A percentile compares a stretch with the other conserved stretches of the same genome.
Conservation (phyloP, 2,888 invertebrate genomes). For the Crepidodera aurea region DNA sequence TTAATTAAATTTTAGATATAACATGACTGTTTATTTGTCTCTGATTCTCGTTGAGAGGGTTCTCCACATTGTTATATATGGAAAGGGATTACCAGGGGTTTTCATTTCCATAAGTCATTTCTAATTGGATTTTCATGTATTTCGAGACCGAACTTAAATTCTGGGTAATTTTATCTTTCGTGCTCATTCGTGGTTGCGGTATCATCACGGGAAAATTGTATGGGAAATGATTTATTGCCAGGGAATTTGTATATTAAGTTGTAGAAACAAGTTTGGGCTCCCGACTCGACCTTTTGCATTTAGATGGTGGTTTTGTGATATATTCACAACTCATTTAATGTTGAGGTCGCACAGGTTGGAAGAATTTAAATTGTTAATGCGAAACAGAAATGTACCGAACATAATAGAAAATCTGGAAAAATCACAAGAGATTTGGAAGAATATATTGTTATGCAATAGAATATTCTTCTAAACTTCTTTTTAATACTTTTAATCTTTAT, state of each 20-base stretch:
- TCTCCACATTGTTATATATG: not conserved
- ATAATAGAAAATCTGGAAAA: no score
- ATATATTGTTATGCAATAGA: no score
- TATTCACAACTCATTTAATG: not conserved
- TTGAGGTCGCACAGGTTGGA: not conserved
- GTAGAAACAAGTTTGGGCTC: constrained; percentile 5
- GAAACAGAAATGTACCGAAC: no score
- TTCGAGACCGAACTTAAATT: constrained; percentile 12
- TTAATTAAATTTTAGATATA: constrained; percentile 2
- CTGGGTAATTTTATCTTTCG: constrained; percentile 11
- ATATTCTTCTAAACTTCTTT: no score
- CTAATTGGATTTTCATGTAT: constrained; percentile 18
- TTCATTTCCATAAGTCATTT: constrained; percentile 20
- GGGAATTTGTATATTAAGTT: constrained; percentile 11
- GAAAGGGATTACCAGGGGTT: constrained; percentile 16
- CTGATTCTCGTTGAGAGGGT: not conserved
- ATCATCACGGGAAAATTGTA: constrained; percentile 6
- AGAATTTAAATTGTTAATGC: not conserved
- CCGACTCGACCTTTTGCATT: constrained; percentile 5
- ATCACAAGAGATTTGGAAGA: no score
- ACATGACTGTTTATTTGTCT: constrained; percentile 1
- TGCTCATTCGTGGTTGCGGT: constrained; percentile 3
- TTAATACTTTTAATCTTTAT: no score
- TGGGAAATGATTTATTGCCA: constrained; percentile 8
- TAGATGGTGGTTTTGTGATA: not conserved